phyloP scores from a whole-genome alignment of 2,888 invertebrate genomes.

The Polyploca ridens region DNA sequence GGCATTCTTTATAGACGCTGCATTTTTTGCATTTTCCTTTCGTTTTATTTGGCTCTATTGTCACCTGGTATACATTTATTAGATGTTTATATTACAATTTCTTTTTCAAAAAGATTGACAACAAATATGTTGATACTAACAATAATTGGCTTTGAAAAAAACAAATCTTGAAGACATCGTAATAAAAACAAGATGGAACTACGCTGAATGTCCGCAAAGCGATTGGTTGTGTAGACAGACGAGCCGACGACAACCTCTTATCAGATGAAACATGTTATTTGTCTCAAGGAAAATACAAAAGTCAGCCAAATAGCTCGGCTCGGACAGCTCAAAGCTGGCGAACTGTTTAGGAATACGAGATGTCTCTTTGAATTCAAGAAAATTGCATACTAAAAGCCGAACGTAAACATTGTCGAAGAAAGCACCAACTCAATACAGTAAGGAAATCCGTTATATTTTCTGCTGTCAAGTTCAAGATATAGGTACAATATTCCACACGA shows the following conservation, averaged over 20 bases:
- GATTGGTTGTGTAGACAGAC: conserved; percentile 72
- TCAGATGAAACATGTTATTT: conserved; percentile 79
- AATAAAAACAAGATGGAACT: conserved; percentile 67
- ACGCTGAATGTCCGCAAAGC: conserved; percentile 65
- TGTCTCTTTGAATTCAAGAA: conserved; percentile 47
- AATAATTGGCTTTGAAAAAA: conserved; percentile 44
- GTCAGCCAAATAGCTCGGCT: conserved; percentile 66
- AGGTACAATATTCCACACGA: neutral
- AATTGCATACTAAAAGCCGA: conserved; percentile 49
- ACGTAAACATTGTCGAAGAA: conserved; percentile 43
- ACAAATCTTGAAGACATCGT: conserved; percentile 47
- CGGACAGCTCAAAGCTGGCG: conserved; percentile 59
- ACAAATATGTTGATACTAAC: conserved; percentile 14
- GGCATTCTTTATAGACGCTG: no score
- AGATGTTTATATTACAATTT: no score
- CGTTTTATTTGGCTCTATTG: no score
- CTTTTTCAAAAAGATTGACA: neutral
- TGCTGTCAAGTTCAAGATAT: neutral
- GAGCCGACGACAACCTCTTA: conserved; percentile 77
- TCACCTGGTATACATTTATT: no score
- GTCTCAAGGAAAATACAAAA: conserved; percentile 69
- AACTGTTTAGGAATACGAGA: conserved; percentile 60
- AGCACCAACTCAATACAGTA: neutral
- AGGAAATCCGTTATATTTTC: conserved; percentile 3
- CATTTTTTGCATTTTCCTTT: no score